Base-by-base conservation (phyloP, 53 echinoderm and acorn worm species). In the Crossaster papposus region DNA sequence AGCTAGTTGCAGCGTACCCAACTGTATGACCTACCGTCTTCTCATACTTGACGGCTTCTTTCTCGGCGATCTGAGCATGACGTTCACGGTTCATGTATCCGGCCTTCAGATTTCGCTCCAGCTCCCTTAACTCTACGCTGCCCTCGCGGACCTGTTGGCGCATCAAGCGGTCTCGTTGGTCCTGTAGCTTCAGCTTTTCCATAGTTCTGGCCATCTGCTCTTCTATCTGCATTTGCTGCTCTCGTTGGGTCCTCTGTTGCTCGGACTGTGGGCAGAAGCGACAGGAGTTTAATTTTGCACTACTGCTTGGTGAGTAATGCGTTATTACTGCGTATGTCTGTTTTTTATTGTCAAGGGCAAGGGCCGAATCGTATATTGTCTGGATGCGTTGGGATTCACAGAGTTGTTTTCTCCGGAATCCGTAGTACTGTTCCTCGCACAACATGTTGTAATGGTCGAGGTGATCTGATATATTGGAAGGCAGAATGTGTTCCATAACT, bases 71-170 rank as follows among this genome's bases (percentile, higher is more conserved):
- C 83, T 99, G 99, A 28, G 99, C 99, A 33, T 93, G 90, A 32
- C 99, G 74, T 79, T 99, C 99, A 52, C 96, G 91, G 82, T 94
- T 96, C 92, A 91, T 96, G 86, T 99, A 99, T 18, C 96, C 99
- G 18, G 99, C 95, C 72, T 92, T 92, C 1, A 99, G 92, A 58
- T 92, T 88, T 24, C 89, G 88, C 80, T 95, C 96, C 51, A 99
- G 73, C 80, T 99, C 99, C 53, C 99, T 83, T 8, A 99, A 70
- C 92, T 99, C 99, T 20, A 90, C 72, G 75, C 99, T 95, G 88
- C 96, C 96, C 51, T 94, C 96, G n/a, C 99, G 64, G 77, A 99
- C 93, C 86, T 99, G 99, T 78, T 99, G 99, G 53, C 96, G 94
- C 84, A 95, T 89, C 87, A 93, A 95, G 38, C 91, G 93, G 32